These are phyloP conservation scores for Lacerta viridis DNA, from an alignment of 2,797 vertebrate species.

Conservation along the genomic window DNA sequence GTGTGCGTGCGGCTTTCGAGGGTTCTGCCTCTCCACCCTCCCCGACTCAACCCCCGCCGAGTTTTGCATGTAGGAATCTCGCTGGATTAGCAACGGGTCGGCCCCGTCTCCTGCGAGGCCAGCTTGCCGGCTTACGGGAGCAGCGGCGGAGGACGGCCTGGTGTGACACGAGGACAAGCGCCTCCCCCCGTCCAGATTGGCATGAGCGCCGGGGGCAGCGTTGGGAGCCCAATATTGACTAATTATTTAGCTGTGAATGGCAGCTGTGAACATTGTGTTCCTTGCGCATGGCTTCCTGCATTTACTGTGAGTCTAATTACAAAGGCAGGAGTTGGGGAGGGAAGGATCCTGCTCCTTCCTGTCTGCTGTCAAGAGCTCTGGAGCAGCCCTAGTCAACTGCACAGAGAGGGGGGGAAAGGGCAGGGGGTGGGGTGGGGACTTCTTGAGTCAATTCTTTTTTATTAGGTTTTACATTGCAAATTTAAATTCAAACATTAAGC, in stretches of 20 bases:
- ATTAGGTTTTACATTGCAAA: no score
- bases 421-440: constrained; percentile 29
- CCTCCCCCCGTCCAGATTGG: constrained; percentile 64
- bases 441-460: no score
- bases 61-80: constrained; percentile 66
- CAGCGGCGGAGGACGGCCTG: constrained; percentile 57
- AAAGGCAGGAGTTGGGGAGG: constrained; percentile 20
- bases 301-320: constrained; percentile 80
- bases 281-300: constrained; percentile 78
- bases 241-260: constrained; percentile 81
- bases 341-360: constrained; percentile 69
- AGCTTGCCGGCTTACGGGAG: constrained; percentile 67
- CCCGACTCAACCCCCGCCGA: constrained; percentile 53
- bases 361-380: constrained; percentile 58
- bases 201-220: constrained; percentile 65
- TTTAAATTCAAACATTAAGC: no score
- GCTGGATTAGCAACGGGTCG: constrained; percentile 49
- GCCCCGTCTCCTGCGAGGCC: constrained; percentile 64
- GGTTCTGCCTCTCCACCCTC: constrained; percentile 51
- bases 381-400: constrained; percentile 53
- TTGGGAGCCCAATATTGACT: constrained; percentile 76
- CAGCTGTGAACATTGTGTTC: constrained; percentile 79
- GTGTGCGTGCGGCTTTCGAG: constrained; percentile 53
- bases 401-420: constrained; percentile 34
- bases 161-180: constrained; percentile 65